Evolutionary conservation across 2,888 invertebrate species (phyloP).

Genomic region (Hipparchia sbordonii): DNA sequence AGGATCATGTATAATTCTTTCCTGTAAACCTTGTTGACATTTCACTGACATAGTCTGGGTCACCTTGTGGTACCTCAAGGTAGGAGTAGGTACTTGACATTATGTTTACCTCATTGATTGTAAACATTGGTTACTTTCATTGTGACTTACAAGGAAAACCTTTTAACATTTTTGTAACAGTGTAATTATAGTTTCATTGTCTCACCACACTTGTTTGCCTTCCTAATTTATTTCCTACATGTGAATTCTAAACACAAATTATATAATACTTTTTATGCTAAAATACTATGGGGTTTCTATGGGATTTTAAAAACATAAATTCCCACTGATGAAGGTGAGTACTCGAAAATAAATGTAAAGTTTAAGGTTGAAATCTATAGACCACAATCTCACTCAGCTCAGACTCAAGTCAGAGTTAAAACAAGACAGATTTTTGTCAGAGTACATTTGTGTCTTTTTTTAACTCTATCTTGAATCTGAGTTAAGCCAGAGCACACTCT

Average conservation of each 20-base stretch:
- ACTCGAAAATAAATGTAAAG: too few relatives aligned
- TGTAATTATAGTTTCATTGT: constrained; percentile 17
- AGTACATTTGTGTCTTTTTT: too few relatives aligned
- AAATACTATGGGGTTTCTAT: too few relatives aligned
- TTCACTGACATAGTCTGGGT: constrained; percentile 69
- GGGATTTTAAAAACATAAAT: too few relatives aligned
- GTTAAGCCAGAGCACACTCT: too few relatives aligned
- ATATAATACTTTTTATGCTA: too few relatives aligned
- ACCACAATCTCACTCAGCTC: too few relatives aligned
- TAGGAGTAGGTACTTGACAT: constrained; percentile 77
- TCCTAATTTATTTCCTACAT: background rate
- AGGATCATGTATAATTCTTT: constrained; percentile 60
- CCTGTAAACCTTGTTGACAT: constrained; percentile 70
- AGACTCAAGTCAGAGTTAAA: too few relatives aligned
- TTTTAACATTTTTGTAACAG: constrained; percentile 26
- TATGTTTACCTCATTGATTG: constrained; percentile 56
- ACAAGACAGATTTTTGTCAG: too few relatives aligned
- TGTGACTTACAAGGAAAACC: constrained; percentile 38
- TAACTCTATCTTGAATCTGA: too few relatives aligned
- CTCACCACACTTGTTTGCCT: background rate
- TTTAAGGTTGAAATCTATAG: too few relatives aligned
- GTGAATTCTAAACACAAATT: background rate
- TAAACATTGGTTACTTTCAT: constrained; percentile 64
- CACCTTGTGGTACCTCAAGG: constrained; percentile 76
- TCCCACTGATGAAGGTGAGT: too few relatives aligned